Conservation (phyloP, 2,888 invertebrate species). For the Macrophya alboannulata region DNA sequence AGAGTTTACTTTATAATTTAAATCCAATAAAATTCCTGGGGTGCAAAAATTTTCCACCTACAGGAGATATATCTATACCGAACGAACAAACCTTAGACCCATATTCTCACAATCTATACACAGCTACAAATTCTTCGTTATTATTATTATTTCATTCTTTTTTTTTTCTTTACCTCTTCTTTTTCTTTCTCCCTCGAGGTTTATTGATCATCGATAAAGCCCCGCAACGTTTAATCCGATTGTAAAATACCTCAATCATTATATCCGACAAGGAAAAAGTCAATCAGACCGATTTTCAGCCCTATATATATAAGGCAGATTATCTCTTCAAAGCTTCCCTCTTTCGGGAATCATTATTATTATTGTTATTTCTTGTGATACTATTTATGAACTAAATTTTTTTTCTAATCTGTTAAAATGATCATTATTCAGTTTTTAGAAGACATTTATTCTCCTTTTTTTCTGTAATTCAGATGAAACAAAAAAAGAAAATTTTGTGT, state of each 20-base stretch:
- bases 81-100: neutral
- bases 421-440: neutral
- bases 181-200: neutral
- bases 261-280: neutral
- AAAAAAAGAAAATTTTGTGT: neutral
- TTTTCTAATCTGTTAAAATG: neutral
- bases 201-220: neutral
- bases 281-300: neutral
- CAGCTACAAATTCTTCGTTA: neutral
- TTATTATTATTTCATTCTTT: neutral
- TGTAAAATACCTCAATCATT: neutral
- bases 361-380: neutral
- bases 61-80: neutral
- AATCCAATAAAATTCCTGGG: constrained; percentile 41
- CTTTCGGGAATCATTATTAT: neutral
- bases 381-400: neutral
- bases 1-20: constrained; percentile 45
- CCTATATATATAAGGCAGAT: neutral
- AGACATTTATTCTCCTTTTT: neutral
- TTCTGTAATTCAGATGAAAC: no score
- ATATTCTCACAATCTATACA: neutral
- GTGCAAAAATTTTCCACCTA: neutral
- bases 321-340: neutral
- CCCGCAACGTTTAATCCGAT: neutral
- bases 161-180: no score